phyloP scores from a whole-genome alignment of 2,797 vertebrate genomes.

The Poecilia velifera region DNA sequence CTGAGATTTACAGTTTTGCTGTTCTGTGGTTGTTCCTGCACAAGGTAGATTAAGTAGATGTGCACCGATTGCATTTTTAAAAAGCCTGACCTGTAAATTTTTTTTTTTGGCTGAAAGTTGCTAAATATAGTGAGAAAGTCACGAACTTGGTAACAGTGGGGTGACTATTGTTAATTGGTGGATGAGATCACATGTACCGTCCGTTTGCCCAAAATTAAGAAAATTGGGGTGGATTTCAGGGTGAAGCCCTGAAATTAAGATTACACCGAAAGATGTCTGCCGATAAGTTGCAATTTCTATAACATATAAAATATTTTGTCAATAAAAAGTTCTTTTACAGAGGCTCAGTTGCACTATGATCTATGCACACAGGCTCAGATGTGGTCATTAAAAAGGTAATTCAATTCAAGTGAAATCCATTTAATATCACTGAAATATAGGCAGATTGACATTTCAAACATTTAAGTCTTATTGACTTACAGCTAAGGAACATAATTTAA shows the following conservation, averaged over 20 bases:
- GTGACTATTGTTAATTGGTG: neutral
- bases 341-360: neutral
- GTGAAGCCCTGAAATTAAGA: neutral
- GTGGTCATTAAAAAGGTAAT: neutral
- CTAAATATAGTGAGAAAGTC: neutral
- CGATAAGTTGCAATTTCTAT: neutral
- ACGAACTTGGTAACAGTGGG: neutral
- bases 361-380: neutral
- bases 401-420: neutral
- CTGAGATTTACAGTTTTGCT: conserved; percentile 28
- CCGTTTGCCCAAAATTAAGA: neutral
- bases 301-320: conserved; percentile 9
- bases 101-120: neutral
- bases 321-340: conserved; percentile 45
- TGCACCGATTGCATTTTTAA: neutral
- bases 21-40: conserved; percentile 6
- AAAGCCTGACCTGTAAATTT: neutral
- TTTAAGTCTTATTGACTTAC: neutral
- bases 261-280: neutral
- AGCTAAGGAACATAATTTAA: neutral
- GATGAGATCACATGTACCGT: neutral
- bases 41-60: neutral
- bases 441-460: neutral
- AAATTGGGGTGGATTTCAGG: neutral
- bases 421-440: neutral